Base-by-base conservation (phyloP, 2,888 invertebrate species). In the Cosmia pyralina region DNA sequence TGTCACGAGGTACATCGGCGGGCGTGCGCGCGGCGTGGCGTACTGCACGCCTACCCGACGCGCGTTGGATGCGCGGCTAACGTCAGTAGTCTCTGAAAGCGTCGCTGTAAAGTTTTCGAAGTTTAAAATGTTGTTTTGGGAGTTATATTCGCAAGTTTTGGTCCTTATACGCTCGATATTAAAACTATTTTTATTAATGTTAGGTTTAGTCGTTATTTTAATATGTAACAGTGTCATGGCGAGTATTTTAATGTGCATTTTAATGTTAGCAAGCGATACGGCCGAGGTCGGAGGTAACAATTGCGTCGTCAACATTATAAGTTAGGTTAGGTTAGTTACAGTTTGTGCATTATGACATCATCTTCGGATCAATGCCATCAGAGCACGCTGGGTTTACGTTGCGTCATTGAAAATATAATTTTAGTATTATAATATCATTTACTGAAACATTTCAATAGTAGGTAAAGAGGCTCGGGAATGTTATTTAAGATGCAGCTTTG, bases 1-100 rank as follows among this genome's bases (percentile, higher is more conserved):
- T 91, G 93, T 92, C 93, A 93, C 90, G 85, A 87, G 88, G 88
- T 89, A 89, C 90, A 91, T 88, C 58, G 85, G 65, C 55, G 78
- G 73, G 67, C 57, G 63, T 55, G 66, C 70, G 82, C 72, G 68
- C 69, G 53, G 11, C 52, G 53, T 69, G 15, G 53, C 66, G 50
- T 57, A 44, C 64, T 59, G 53, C 34, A 46, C 68, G 69, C 79
- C 64, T 77, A 72, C 60, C 41, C 55, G 64, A 63, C 77, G 28
- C 57, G 78, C 75, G 59, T 64, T 83, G 84, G 41, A 81, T 62
- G 46, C 55, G 46, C 52, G 17, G 60, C 60, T 68, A 73, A 72
- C 79, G 73, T 82, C 82, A 84, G 41, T 55, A 46, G 69, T 53
- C 69, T 72, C 72, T 75, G 76, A 82, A 82, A 79, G 67, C 67